Conservation (phyloP, 1,140 invertebrate genomes). For the Carcinoscorpius rotundicauda region DNA sequence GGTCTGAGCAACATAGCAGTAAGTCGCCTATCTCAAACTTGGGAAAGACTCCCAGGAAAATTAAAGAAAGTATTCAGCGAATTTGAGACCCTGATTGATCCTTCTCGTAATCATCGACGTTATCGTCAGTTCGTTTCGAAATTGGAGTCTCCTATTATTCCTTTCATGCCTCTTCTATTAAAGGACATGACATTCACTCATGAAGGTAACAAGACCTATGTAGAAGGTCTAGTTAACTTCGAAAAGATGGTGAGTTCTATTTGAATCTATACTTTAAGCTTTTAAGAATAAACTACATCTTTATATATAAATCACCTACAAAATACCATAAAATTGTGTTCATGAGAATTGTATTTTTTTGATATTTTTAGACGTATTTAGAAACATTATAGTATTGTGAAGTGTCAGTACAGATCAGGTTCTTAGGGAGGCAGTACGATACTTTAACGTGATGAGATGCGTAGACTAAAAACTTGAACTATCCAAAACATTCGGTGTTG, state of each 20-base stretch:
- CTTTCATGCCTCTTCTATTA: conserved; percentile 71
- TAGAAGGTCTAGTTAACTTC: conserved; percentile 73
- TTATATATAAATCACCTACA: too few relatives aligned
- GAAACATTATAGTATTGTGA: too few relatives aligned
- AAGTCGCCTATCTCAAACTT: conserved; percentile 59
- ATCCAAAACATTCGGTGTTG: too few relatives aligned
- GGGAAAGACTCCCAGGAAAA: conserved; percentile 72
- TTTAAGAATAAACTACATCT: too few relatives aligned
- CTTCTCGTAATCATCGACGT: conserved; percentile 69
- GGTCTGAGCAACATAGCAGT: conserved; percentile 72
- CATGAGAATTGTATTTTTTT: too few relatives aligned
- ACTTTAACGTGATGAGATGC: too few relatives aligned
- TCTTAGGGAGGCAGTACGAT: too few relatives aligned
- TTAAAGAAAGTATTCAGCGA: conserved; percentile 66
- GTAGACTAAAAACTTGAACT: too few relatives aligned
- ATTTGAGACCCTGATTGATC: conserved; percentile 74
- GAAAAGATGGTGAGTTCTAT: conserved; percentile 57
- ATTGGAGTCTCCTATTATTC: conserved; percentile 63
- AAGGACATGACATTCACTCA: conserved; percentile 84
- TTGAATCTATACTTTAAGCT: too few relatives aligned
- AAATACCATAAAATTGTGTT: too few relatives aligned
- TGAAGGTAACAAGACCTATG: conserved; percentile 76
- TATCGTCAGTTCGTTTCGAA: conserved; percentile 62
- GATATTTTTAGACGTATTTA: too few relatives aligned
- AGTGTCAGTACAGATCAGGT: too few relatives aligned